Conservation (phyloP, 2,888 invertebrate genomes). For the Stenurella melanura region DNA sequence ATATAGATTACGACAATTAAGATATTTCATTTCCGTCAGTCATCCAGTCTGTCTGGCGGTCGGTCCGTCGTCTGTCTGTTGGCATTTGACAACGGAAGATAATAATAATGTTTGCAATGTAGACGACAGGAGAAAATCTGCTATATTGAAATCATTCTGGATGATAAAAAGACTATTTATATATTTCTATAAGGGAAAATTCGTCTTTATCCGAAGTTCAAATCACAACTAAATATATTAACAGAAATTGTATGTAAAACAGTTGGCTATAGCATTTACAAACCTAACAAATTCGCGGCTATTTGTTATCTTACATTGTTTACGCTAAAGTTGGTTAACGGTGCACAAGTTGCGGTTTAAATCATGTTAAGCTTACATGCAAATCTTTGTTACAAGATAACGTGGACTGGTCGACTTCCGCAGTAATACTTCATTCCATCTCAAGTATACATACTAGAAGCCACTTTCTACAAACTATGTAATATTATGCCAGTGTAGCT, state of each 20-base stretch:
- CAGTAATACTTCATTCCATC: conserved; percentile 51
- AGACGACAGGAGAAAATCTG: too few species aligned
- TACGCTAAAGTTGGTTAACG: conserved; percentile 32
- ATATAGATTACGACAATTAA: too few species aligned
- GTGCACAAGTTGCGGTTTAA: conserved; percentile 42
- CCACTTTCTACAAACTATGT: not conserved
- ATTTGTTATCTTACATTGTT: conserved; percentile 26
- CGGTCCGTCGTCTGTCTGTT: too few species aligned
- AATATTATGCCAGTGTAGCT: not conserved
- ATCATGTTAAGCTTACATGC: conserved; percentile 53
- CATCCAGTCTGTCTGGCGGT: too few species aligned
- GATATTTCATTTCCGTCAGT: too few species aligned
- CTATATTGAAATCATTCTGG: too few species aligned
- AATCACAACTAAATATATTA: too few species aligned
- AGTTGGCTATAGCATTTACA: not conserved
- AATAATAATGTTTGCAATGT: too few species aligned
- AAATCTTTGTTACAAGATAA: conserved; percentile 53
- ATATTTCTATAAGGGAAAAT: too few species aligned
- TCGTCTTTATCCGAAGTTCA: too few species aligned
- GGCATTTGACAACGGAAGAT: too few species aligned
- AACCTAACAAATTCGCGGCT: conserved; percentile 18
- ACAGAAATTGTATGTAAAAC: not conserved
- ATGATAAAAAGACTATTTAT: too few species aligned
- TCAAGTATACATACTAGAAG: conserved; percentile 26
- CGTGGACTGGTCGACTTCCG: conserved; percentile 52